Evolutionary conservation across 1,140 invertebrate species (phyloP).

Genomic region (Vanessa tameamea): DNA sequence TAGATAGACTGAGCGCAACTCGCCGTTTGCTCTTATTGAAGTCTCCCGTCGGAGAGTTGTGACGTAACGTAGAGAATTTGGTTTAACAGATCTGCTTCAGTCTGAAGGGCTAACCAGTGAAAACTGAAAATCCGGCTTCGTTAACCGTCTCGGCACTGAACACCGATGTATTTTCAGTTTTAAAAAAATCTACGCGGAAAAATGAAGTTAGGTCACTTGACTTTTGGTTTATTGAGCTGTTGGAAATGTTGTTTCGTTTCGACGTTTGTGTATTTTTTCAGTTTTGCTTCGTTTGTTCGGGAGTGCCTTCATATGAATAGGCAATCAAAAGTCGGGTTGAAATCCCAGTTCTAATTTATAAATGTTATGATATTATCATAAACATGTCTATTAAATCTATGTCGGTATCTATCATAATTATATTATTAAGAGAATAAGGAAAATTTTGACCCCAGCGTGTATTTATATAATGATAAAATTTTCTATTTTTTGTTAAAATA

Average conservation of each 20-base stretch:
- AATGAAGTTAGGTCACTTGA: constrained; percentile 1
- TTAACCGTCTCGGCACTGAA: constrained; percentile 9
- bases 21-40: constrained; percentile 7
- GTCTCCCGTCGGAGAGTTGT: neutral
- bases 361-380: neutral
- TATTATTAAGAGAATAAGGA: too few species aligned
- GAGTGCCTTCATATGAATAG: neutral
- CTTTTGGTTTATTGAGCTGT: neutral
- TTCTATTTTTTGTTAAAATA: too few species aligned
- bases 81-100: constrained; percentile 10
- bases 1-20: constrained; percentile 13
- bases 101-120: constrained; percentile 2
- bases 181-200: neutral
- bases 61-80: constrained; percentile 5
- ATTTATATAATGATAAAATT: too few species aligned
- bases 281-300: neutral
- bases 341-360: neutral
- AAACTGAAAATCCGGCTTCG: constrained; percentile 22
- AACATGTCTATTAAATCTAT: neutral
- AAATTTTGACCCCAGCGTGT: too few species aligned
- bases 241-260: constrained; percentile 1
- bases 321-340: neutral
- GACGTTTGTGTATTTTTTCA: neutral
- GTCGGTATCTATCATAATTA: too few species aligned
- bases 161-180: neutral